These are phyloP conservation scores for Xenopus petersii DNA, from an alignment of 2,797 vertebrate genomes.

Conservation along the genomic window DNA sequence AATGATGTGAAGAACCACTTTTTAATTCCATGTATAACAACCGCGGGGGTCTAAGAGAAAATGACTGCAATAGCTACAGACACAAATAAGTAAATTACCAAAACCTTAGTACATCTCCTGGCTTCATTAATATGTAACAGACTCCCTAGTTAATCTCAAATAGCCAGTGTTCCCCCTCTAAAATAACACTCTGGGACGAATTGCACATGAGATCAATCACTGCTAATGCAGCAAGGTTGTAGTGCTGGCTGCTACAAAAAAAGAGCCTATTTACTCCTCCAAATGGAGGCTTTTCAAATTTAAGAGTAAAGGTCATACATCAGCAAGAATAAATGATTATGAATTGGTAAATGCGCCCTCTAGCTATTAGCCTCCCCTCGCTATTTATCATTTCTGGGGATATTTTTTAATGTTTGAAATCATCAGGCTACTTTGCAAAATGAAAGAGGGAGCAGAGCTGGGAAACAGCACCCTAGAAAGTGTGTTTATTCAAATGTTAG, in stretches of 20 bases:
- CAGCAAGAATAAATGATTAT: conserved; percentile 84
- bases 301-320: conserved; percentile 82
- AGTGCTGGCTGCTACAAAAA: conserved; percentile 56
- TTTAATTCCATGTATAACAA: conserved; percentile 79
- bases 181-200: conserved; percentile 81
- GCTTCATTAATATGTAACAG: conserved; percentile 82
- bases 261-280: conserved; percentile 79
- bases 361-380: conserved; percentile 75
- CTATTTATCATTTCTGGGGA: conserved; percentile 78
- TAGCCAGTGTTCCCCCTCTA: conserved; percentile 76
- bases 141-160: conserved; percentile 79
- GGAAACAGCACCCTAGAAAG: conserved; percentile 60
- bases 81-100: conserved; percentile 83
- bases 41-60: conserved; percentile 76
- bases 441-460: conserved; percentile 48
- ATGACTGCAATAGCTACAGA: conserved; percentile 72
- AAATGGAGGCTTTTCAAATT: conserved; percentile 83
- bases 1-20: conserved; percentile 73
- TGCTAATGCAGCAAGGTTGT: conserved; percentile 77
- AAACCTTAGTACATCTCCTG: conserved; percentile 76
- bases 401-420: conserved; percentile 61
- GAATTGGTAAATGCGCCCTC: conserved; percentile 80
- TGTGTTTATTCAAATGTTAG: conserved; percentile 66
- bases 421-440: conserved; percentile 62
- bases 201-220: conserved; percentile 83